phyloP scores from a whole-genome alignment of 2,797 vertebrate genomes.

The Zalophus californianus region DNA sequence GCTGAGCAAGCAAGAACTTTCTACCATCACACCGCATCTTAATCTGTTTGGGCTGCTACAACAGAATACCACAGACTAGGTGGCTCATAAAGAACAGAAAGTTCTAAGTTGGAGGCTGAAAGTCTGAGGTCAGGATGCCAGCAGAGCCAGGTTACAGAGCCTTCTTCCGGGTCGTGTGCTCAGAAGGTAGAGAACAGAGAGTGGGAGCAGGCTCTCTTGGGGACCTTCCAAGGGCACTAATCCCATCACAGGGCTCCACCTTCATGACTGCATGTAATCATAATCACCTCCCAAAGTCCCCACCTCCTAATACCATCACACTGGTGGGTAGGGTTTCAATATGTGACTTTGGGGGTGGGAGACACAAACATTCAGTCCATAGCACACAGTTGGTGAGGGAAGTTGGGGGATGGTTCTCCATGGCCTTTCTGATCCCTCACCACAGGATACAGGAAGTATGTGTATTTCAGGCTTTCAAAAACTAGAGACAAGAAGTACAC shows the following conservation, averaged over 20 bases:
- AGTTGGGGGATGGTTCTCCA: not conserved
- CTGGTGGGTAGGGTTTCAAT: not conserved
- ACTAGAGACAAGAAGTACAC: not conserved
- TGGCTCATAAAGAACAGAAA: not conserved
- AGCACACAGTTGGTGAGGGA: no score
- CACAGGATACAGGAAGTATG: fast-evolving
- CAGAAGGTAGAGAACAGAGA: not conserved
- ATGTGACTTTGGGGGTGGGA: not conserved
- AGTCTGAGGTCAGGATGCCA: not conserved
- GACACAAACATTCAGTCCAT: not conserved
- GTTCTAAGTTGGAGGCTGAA: not conserved
- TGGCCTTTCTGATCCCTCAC: not conserved
- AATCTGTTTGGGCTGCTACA: fast-evolving
- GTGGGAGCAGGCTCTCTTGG: not conserved
- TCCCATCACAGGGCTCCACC: not conserved
- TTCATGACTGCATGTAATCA: not conserved
- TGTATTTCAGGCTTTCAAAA: not conserved
- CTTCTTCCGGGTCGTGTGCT: not conserved
- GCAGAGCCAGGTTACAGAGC: fast-evolving
- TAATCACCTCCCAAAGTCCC: not conserved
- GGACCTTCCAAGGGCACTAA: not conserved
- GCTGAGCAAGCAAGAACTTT: not conserved
- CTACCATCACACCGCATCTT: not conserved
- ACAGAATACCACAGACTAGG: not conserved
- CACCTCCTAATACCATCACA: not conserved